Evolutionary conservation across 1,140 invertebrate genomes (phyloP).

Genomic region (Cydia pomonella): DNA sequence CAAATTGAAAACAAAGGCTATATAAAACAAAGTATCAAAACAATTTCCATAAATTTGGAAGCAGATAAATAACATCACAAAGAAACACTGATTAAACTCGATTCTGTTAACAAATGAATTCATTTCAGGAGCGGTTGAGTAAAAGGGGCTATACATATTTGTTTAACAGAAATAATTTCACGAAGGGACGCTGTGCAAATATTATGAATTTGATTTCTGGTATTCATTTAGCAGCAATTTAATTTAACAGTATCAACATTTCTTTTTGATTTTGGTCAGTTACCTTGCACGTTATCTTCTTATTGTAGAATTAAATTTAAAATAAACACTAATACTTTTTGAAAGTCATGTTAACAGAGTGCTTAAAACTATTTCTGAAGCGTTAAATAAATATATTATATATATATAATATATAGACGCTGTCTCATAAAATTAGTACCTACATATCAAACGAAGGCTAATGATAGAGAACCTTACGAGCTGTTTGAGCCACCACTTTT

Average conservation of each 20-base stretch:
- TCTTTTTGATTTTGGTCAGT: background rate
- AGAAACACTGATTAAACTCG: conserved; percentile 12
- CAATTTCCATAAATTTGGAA: background rate
- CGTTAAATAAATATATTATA: no score
- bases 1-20: background rate
- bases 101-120: conserved; percentile 24
- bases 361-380: no score
- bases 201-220: background rate
- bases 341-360: no score
- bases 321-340: no score
- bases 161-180: conserved; percentile 13
- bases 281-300: no score
- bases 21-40: background rate
- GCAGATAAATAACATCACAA: conserved; percentile 8
- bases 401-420: no score
- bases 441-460: no score
- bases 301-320: no score
- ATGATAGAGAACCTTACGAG: no score
- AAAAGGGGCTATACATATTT: background rate
- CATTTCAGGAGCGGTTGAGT: background rate
- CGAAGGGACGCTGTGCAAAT: background rate
- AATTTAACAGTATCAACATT: conserved; percentile 23
- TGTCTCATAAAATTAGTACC: no score
- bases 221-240: background rate
- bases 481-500: no score